Conservation (phyloP, 2,113 vertebrate genomes). For the Halcyon malimbica region DNA sequence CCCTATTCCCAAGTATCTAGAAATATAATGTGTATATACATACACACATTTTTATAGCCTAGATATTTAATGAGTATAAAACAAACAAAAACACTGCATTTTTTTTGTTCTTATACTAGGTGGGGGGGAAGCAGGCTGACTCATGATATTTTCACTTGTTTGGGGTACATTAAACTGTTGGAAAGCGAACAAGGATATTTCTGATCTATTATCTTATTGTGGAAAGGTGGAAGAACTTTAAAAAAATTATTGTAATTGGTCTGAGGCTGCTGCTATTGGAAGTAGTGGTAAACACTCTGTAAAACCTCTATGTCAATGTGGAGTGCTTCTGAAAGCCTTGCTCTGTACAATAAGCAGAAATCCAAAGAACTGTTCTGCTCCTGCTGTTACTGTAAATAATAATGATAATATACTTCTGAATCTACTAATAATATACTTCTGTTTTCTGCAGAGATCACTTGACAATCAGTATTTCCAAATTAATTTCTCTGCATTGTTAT, state of each 20-base stretch:
- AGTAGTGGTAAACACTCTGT: background rate
- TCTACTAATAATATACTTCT: background rate
- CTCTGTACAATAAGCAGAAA: background rate
- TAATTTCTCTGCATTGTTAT: background rate
- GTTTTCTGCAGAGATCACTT: background rate
- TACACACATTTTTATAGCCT: background rate
- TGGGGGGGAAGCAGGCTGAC: background rate
- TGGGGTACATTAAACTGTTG: background rate
- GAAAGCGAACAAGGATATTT: background rate
- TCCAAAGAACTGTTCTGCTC: background rate
- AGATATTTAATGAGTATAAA: background rate
- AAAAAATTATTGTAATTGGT: background rate
- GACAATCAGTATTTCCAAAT: background rate
- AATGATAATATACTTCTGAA: background rate
- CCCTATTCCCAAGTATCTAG: background rate
- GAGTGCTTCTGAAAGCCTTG: background rate
- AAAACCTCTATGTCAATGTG: background rate
- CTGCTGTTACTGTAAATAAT: background rate
- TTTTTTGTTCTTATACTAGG: background rate
- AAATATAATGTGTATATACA: background rate
- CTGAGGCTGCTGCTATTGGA: background rate
- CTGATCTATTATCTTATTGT: background rate
- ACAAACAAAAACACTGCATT: background rate
- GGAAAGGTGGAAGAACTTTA: background rate
- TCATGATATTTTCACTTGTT: background rate